Percentiles rank a stretch among this genome's conserved stretches.
Conservation (phyloP, 1,140 invertebrate genomes). For the Camponotus floridanus region DNA sequence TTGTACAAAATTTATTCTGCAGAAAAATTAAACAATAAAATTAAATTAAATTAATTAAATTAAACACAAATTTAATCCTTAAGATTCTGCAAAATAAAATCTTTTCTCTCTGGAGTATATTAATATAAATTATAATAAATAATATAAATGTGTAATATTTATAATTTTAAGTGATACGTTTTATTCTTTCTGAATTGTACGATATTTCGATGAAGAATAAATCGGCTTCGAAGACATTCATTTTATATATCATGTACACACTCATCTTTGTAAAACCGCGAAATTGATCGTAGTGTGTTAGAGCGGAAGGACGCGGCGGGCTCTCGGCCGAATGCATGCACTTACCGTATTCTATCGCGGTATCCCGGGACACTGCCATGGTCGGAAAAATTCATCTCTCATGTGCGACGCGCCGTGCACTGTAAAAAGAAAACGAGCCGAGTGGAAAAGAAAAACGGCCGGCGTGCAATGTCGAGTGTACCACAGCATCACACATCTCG, state of each 20-base stretch:
- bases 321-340: constrained; percentile 24
- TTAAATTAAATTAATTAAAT: too few relatives aligned
- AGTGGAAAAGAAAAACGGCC: constrained; percentile 67
- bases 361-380: background rate
- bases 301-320: background rate
- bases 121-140: background rate
- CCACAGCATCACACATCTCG: constrained; percentile 45
- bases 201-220: background rate
- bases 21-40: background rate
- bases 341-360: background rate
- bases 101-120: background rate
- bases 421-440: constrained; percentile 28
- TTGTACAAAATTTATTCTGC: background rate
- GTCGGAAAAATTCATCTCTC: constrained; percentile 61
- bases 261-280: background rate
- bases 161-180: background rate
- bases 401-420: constrained; percentile 1
- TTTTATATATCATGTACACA: background rate
- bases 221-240: constrained; percentile 7
- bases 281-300: constrained; percentile 12
- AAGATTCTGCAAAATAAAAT: background rate
- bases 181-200: background rate
- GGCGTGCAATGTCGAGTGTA: constrained; percentile 36
- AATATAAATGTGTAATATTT: too few relatives aligned
- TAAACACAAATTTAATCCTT: background rate